Base-by-base conservation (phyloP, 2,113 vertebrate species). In the Origma solitaria region DNA sequence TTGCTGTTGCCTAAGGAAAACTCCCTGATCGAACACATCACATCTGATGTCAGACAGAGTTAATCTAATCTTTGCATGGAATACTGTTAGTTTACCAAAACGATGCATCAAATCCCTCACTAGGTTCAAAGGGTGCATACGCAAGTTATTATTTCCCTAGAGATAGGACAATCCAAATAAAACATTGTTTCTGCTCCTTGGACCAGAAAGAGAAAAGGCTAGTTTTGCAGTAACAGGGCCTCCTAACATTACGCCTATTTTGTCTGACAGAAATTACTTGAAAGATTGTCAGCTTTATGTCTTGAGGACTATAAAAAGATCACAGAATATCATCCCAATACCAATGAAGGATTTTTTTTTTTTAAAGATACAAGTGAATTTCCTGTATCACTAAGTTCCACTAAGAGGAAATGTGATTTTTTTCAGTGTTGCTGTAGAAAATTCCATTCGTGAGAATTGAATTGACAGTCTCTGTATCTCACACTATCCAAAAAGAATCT, bases 1-100 rank as follows among this genome's bases (percentile, higher is more conserved):
- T 91, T 73, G 78, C 66, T 80, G 35, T 95, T 95, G 95, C 89
- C 96, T 91, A 69, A 91, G 93, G 86, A 94, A 76, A 96, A 53
- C 25, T 84, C 50, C 86, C 66, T 42, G 66, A 73, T 87, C 0
- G 14, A 95, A 92, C 84, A 33, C 53, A 82, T 76, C 45, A 4
- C 47, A 53, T 61, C 50, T 65, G n/a, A 53, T 65, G 45, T 85
- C 79, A 84, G 73, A 82, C 30, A 61, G 40, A 69, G 57, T 25
- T 68, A 72, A 82, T 77, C 64, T 65, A 77, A 88, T 54, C 78
- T 92, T 68, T 72, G 27, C 1, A 0, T 61, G 15, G 38, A 76
- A 85, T 37, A 65, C 70, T 60, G 38, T 60, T 79, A 45, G 20
- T 69, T 92, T 75, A 82, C 66, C 24, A 82, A 80, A 87, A 92